Evolutionary conservation across 2,888 invertebrate genomes (phyloP).

Genomic region (Lissonota sp.): DNA sequence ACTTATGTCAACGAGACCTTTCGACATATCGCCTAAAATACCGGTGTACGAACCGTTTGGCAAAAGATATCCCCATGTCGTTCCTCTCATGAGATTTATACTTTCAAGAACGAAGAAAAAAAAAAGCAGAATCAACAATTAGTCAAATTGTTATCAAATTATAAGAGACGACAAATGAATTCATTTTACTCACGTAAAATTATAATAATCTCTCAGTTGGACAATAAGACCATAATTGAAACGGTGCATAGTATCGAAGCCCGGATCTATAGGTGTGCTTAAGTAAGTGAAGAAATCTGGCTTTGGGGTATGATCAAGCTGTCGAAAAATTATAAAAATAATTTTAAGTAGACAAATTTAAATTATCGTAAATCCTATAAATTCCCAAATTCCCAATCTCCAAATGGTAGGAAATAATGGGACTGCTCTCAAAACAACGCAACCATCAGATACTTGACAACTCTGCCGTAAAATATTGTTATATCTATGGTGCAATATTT

Average conservation of each 20-base stretch:
- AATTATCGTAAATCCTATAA: conserved; percentile 47
- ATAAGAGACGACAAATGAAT: neutral
- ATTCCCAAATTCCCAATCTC: neutral
- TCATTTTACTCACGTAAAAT: conserved; percentile 86
- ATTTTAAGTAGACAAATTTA: neutral
- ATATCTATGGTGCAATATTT: no score
- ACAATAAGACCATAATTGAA: conserved; percentile 87
- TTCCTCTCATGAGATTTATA: conserved; percentile 70
- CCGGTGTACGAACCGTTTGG: conserved; percentile 75
- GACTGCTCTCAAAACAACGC: no score
- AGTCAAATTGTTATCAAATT: neutral
- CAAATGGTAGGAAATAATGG: no score
- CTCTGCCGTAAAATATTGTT: no score
- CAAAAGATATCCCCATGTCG: conserved; percentile 76
- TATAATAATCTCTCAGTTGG: conserved; percentile 87
- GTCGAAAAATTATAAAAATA: conserved; percentile 2
- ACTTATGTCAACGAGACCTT: conserved; percentile 86
- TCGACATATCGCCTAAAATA: conserved; percentile 76
- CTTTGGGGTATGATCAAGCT: conserved; percentile 72
- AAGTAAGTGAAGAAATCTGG: conserved; percentile 82
- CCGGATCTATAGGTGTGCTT: conserved; percentile 84
- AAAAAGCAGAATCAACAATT: neutral
- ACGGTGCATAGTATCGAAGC: conserved; percentile 87
- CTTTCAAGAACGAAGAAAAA: conserved; percentile 58
- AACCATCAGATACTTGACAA: no score